Evolutionary conservation across 2,888 invertebrate genomes (phyloP).

Genomic region (Calameuta pallipes): DNA sequence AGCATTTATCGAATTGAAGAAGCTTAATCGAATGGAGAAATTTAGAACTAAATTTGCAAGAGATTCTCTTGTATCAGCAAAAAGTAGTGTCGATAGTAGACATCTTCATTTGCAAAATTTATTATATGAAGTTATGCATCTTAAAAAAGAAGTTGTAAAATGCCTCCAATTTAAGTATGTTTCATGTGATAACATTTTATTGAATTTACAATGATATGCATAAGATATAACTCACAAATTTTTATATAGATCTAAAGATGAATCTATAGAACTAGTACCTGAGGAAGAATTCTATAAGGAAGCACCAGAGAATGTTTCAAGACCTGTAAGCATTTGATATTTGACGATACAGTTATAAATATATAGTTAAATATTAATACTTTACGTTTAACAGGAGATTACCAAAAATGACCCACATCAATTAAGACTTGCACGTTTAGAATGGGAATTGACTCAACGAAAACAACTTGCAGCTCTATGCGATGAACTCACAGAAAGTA

Average conservation of each 20-base stretch:
- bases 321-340: conserved; percentile 70
- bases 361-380: conserved; percentile 2
- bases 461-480: conserved; percentile 84
- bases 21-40: conserved; percentile 91
- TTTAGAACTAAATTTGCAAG: conserved; percentile 85
- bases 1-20: conserved; percentile 85
- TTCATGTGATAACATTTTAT: conserved; percentile 9
- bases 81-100: conserved; percentile 89
- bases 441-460: conserved; percentile 91
- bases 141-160: conserved; percentile 94
- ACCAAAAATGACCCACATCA: conserved; percentile 82
- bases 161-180: conserved; percentile 91
- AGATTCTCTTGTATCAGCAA: conserved; percentile 84
- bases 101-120: conserved; percentile 93
- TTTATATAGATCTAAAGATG: conserved; percentile 83
- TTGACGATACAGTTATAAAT: not conserved
- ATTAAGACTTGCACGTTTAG: conserved; percentile 84
- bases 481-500: conserved; percentile 79
- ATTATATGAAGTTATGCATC: conserved; percentile 92
- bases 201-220: not conserved
- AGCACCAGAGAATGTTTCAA: conserved; percentile 78
- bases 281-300: conserved; percentile 85
- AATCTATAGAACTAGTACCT: conserved; percentile 88
- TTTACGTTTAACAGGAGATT: conserved; percentile 68
- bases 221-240: conserved; percentile 11